Conservation (phyloP, 2,113 vertebrate species). For the Brienomyrus brachyistius region DNA sequence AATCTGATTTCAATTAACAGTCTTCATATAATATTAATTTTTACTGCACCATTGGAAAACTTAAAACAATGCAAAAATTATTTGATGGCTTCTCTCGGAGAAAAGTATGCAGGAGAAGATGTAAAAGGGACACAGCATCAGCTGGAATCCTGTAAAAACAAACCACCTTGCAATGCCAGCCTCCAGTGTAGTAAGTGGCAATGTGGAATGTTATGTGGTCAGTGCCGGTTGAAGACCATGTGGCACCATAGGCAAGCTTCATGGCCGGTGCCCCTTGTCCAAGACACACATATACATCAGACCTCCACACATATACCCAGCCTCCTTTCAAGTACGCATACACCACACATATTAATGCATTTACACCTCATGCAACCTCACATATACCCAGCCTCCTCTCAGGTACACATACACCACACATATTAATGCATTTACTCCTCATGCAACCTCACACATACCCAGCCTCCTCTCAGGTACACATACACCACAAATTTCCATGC, state of each 20-base stretch:
- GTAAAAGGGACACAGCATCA: neutral
- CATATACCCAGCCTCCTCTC: neutral
- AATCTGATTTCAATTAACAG: conserved; percentile 13
- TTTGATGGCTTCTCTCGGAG: neutral
- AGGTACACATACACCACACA: neutral
- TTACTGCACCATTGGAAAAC: neutral
- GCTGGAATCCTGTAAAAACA: neutral
- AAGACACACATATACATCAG: neutral
- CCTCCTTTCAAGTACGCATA: neutral
- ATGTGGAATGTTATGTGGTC: neutral
- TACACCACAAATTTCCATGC: neutral
- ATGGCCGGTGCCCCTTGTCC: neutral
- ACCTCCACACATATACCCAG: neutral
- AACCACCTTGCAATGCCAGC: neutral
- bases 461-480: neutral
- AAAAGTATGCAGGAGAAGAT: neutral
- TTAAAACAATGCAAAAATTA: neutral
- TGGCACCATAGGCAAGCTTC: neutral
- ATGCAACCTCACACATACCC: neutral
- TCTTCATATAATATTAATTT: neutral
- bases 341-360: neutral
- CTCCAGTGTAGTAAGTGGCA: neutral
- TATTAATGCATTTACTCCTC: neutral
- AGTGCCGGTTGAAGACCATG: neutral
- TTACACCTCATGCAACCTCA: neutral